Evolutionary conservation across 2,113 vertebrate species (phyloP).

Genomic region (Peromyscus polionotus): DNA sequence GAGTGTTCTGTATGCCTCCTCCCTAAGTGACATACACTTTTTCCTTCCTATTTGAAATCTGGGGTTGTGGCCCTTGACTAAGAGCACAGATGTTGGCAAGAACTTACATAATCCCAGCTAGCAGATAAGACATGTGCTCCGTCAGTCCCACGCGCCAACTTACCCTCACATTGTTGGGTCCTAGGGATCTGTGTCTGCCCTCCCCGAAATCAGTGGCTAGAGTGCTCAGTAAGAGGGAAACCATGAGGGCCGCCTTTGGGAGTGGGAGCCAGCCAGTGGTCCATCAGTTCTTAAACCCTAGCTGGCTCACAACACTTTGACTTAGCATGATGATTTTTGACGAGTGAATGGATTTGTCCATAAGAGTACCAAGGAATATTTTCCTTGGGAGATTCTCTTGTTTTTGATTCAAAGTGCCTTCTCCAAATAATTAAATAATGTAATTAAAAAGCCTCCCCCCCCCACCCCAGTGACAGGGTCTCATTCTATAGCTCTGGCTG

Average conservation of each 20-base stretch:
- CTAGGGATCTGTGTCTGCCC: background rate
- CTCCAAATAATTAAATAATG: background rate
- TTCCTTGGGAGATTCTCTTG: background rate
- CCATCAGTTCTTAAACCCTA: background rate
- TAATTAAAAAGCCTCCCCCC: no score
- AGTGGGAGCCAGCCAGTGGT: background rate
- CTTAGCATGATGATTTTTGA: background rate
- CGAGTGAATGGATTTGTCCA: background rate
- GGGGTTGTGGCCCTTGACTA: background rate
- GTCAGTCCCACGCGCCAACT: background rate
- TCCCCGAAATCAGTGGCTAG: background rate
- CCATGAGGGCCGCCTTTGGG: conserved; percentile 48
- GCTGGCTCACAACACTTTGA: background rate
- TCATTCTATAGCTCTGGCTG: background rate
- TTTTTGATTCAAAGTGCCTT: background rate
- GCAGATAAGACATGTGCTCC: background rate
- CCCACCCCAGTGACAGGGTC: background rate
- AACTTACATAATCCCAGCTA: background rate
- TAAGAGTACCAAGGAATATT: background rate
- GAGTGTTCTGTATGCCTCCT: background rate
- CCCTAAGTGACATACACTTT: background rate
- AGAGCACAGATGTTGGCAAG: background rate
- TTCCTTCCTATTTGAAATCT: background rate
- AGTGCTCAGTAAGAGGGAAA: conserved; percentile 56
- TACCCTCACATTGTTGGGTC: background rate